Percentiles rank a stretch among this genome's conserved stretches.
phyloP scores from a whole-genome alignment of 2,113 vertebrate species.

The Gymnorhina tibicen region DNA sequence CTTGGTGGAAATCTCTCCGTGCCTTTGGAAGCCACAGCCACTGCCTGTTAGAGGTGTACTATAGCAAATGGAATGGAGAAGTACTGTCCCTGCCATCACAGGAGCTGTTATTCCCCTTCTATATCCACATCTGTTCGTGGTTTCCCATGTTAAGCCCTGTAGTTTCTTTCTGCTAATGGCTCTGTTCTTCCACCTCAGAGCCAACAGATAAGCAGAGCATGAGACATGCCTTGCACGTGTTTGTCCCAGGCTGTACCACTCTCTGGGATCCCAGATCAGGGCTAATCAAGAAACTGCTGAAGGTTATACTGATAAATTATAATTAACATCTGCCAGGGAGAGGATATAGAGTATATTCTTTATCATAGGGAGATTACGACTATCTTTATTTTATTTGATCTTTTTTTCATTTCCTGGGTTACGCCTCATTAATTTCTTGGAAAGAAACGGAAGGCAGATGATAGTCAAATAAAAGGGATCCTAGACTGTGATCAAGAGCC shows the following conservation, averaged over 20 bases:
- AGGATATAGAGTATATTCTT: background rate
- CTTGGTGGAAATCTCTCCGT: background rate
- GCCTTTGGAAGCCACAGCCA: background rate
- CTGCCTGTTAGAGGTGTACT: background rate
- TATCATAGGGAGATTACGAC: background rate
- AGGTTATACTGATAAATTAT: background rate
- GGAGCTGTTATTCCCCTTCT: background rate
- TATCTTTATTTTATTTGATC: background rate
- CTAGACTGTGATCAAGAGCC: background rate
- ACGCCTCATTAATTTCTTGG: background rate
- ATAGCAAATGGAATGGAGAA: background rate
- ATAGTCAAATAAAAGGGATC: background rate
- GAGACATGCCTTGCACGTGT: rapidly evolving
- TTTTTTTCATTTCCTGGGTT: background rate
- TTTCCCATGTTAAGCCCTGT: background rate
- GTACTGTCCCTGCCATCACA: rapidly evolving
- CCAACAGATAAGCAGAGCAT: background rate
- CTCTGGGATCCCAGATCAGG: background rate
- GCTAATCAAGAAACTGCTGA: background rate
- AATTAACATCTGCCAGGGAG: background rate
- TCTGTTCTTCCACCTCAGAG: background rate
- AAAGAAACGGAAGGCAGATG: background rate
- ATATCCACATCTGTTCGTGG: rapidly evolving
- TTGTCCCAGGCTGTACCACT: background rate
- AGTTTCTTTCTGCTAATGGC: background rate